Base-by-base conservation (phyloP, 2,113 vertebrate species). In the Cyphomyrus discorhynchus region DNA sequence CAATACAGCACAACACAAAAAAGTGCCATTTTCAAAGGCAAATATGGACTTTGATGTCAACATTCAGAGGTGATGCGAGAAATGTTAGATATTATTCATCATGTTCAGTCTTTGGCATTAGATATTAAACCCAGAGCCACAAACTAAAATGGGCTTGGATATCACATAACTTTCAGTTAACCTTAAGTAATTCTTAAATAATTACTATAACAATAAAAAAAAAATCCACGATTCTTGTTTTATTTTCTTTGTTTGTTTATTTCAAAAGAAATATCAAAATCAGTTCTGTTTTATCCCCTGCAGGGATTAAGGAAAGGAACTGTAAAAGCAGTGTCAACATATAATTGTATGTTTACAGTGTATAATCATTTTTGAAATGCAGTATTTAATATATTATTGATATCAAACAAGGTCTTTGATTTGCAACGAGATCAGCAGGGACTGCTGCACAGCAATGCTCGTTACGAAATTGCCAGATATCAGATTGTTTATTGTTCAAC, bases 11-110 rank as follows among this genome's bases (percentile, higher is more conserved):
- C 47, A 89, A 89, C 24, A 50, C 53, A 35, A 70, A 87, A 70
- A 80, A 88, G 39, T 85, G 74, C 13, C 10, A 7, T 58, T 87
- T 87, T 86, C 62, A 87, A 87, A 90, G 86, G 24, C 49, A 58
- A 58, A 89, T 31, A 31, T 74, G 31, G 19, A n/a, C 90, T 86
- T 89, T 86, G 88, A 90, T 88, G 82, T 70, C 31, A 74, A 31
- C 80, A 47, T 80, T 74, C 45, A 49, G 89, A 62, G 52, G 52
- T 62, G 89, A 58, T 35, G 35, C 19, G 19, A 46, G n/a, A 83
- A 89, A 84, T 85, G 89, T 53, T 84, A 39, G 42, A 84, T 89
- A 27, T 56, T 31, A 52, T 90, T 90, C 84, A 86, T 49, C 53
- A 77, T 45, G 31, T 86, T 62, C 8, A 62, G 45, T 35, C 21